These are phyloP conservation scores for Actenoides lindsayi DNA, from an alignment of 2,113 vertebrate genomes.

Conservation along the genomic window DNA sequence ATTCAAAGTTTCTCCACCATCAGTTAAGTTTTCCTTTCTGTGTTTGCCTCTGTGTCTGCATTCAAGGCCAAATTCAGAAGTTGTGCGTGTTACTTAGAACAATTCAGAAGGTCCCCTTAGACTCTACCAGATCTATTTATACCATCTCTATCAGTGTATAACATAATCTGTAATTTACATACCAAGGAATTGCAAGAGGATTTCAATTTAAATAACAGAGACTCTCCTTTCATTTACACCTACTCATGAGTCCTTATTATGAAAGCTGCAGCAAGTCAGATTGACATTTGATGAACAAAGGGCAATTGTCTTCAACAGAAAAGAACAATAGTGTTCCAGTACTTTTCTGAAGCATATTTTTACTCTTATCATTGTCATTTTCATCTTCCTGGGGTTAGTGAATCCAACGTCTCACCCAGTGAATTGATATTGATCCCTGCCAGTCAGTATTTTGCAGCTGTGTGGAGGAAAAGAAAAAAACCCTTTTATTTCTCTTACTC, in stretches of 20 bases:
- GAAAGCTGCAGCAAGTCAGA: background rate
- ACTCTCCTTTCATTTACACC: conserved; percentile 46
- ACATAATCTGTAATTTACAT: conserved; percentile 50
- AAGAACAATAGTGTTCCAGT: conserved; percentile 39
- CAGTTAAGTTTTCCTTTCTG: background rate
- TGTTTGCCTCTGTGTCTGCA: background rate
- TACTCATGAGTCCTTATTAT: conserved; percentile 48
- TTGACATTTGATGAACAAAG: conserved; percentile 55
- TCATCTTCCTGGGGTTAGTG: conserved; percentile 3
- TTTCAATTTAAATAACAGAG: conserved; percentile 52
- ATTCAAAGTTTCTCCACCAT: background rate
- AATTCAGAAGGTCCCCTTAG: conserved; percentile 4
- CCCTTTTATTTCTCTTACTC: background rate
- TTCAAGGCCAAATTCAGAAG: conserved; percentile 1
- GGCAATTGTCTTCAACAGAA: conserved; percentile 39
- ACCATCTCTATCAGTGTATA: background rate
- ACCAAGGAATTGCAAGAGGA: conserved; percentile 17
- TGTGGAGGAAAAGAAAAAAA: background rate
- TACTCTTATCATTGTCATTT: conserved; percentile 27
- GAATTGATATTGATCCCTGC: conserved; percentile 30
- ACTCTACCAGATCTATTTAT: conserved; percentile 46
- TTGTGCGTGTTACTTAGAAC: background rate
- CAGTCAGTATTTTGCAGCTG: conserved; percentile 21
- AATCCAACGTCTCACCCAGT: background rate
- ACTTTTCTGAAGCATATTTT: conserved; percentile 31